phyloP scores from a whole-genome alignment of 2,888 invertebrate species.

The Alitta virens region DNA sequence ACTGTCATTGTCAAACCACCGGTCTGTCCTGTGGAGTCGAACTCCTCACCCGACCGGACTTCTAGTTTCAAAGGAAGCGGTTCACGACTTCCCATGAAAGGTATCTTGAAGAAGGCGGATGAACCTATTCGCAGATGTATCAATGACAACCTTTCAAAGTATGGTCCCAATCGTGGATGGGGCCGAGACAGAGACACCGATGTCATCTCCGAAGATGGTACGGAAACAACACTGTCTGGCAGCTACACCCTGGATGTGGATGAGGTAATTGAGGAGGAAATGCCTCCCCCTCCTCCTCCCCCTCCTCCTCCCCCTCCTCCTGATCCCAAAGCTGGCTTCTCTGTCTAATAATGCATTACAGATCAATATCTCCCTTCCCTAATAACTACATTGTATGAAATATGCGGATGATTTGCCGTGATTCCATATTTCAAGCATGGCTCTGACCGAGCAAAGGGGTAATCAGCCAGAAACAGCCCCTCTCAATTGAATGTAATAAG shows the following conservation, averaged over 20 bases:
- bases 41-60: no score
- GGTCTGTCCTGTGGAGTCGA: no score
- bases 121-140: constrained; percentile 1
- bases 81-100: not conserved
- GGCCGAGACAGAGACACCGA: not conserved
- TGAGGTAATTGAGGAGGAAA: not conserved
- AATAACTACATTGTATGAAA: no score
- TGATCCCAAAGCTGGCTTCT: not conserved
- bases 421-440: no score
- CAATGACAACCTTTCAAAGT: not conserved
- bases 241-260: not conserved
- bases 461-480: no score
- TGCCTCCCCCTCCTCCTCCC: no score
- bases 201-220: not conserved
- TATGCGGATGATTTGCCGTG: no score
- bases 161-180: not conserved
- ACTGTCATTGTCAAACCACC: no score
- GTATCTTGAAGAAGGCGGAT: not conserved
- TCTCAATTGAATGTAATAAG: no score
- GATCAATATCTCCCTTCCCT: no score
- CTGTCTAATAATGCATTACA: no score
- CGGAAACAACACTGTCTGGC: not conserved
- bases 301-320: not conserved
- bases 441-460: no score
- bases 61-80: not conserved